Base-by-base conservation (phyloP, 30 jellyfish, hydroid and myxozoan species). In the Morbakka virulenta region DNA sequence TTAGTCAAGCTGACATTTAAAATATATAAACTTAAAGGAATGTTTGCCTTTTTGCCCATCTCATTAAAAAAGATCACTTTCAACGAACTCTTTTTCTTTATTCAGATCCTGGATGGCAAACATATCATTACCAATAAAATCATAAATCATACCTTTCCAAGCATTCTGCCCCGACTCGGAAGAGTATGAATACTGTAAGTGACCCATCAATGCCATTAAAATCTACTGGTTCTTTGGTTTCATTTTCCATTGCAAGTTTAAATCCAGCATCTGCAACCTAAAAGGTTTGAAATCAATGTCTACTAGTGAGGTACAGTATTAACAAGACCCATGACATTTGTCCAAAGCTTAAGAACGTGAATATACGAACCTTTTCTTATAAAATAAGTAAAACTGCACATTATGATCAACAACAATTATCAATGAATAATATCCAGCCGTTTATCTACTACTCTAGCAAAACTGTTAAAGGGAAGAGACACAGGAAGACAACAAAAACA, bases 121-220 rank as follows among this genome's bases (percentile, higher is more conserved):
- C n/a, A n/a, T n/a, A n/a, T n/a, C n/a, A n/a, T n/a, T n/a, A n/a
- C n/a, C n/a, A n/a, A n/a, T n/a, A n/a, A n/a, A n/a, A n/a, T n/a
- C n/a, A n/a, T n/a, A n/a, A n/a, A n/a, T n/a, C 87, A 52, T 64
- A 90, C 97, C 93, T 90, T 72, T 57, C 90, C 22, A 90, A 51
- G 63, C 96, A 83, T 50, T 78, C 94, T 2, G 97, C 97, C 28
- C 97, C 97, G 27, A 83, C 87, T 24, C 77, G 67, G 64, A 83
- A 90, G 62, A 90, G 72, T 20, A 65, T 78, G 48, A 51, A 52
- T 6, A 79, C 94, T 28, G 95, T 84, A 51, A 52, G 57, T 29
- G 63, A 64, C 41, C 97, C 97, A n/a, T 47, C 72, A 33, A 52
- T 22, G n/a, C n/a, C n/a, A n/a, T n/a, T n/a, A n/a, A n/a, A n/a